phyloP scores from a whole-genome alignment of 2,888 invertebrate species.

The Euzophera pinguis region DNA sequence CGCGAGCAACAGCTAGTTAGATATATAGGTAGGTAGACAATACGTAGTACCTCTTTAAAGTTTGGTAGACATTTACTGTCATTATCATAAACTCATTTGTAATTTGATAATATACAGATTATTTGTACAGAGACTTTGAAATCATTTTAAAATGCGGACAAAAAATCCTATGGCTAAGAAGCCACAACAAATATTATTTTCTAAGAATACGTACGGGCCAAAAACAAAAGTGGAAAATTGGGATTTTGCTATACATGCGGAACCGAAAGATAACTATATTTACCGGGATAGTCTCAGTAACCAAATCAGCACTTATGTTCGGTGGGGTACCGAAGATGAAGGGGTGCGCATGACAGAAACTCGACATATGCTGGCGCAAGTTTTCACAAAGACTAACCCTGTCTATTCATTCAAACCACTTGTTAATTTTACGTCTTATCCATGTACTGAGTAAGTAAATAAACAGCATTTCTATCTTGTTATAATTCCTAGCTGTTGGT shows the following conservation, averaged over 20 bases:
- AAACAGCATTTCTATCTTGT: too few relatives aligned
- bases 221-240: constrained; percentile 67
- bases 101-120: background rate
- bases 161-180: constrained; percentile 61
- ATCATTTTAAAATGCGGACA: constrained; percentile 39
- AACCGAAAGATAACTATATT: constrained; percentile 72
- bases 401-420: constrained; percentile 65
- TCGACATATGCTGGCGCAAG: constrained; percentile 64
- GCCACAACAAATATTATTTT: constrained; percentile 68
- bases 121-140: background rate
- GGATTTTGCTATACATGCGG: constrained; percentile 58
- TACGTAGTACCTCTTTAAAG: too few relatives aligned
- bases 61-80: too few relatives aligned
- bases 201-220: constrained; percentile 59
- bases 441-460: constrained; percentile 66
- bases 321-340: constrained; percentile 61
- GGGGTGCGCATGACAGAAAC: constrained; percentile 66
- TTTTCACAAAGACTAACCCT: constrained; percentile 60
- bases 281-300: constrained; percentile 68
- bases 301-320: constrained; percentile 67
- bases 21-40: too few relatives aligned
- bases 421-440: constrained; percentile 71
- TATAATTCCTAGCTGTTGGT: too few relatives aligned
- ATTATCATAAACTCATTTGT: background rate
- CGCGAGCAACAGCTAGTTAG: too few relatives aligned